These are phyloP conservation scores for Pogona vitticeps DNA, from an alignment of 2,113 vertebrate species.

Conservation along the genomic window DNA sequence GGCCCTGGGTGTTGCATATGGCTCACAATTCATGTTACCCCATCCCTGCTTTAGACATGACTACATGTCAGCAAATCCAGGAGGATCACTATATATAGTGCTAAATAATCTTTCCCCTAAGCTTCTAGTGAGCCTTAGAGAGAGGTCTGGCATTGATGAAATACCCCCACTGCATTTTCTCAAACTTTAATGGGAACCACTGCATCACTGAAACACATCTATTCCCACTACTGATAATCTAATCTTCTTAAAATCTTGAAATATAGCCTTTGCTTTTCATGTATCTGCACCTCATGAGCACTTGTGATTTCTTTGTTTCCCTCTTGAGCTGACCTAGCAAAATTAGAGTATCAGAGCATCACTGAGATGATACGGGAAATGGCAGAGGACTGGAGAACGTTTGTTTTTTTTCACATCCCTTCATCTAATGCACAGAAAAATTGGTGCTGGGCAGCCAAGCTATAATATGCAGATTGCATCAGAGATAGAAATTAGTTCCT, in stretches of 20 bases:
- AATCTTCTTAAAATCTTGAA: not conserved
- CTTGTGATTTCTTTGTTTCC: not conserved
- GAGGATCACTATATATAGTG: not conserved
- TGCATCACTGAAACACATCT: not conserved
- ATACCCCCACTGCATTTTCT: not conserved
- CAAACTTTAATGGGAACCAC: not conserved
- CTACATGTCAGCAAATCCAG: too few relatives aligned
- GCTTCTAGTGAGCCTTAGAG: not conserved
- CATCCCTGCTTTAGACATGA: too few relatives aligned
- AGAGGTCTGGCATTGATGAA: not conserved
- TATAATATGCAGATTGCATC: not conserved
- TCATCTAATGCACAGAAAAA: not conserved
- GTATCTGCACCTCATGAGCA: not conserved
- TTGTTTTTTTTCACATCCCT: not conserved
- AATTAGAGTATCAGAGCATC: constrained; percentile 1
- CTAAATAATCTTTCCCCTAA: not conserved
- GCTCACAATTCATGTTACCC: too few relatives aligned
- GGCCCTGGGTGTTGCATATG: too few relatives aligned
- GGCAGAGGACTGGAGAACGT: rapidly evolving
- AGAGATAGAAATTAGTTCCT: not conserved
- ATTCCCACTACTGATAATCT: not conserved
- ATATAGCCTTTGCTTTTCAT: not conserved
- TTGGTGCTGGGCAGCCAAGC: not conserved
- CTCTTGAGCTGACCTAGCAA: not conserved
- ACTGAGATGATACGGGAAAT: not conserved